Evolutionary conservation across 37 sponge, comb jelly and placozoan species (phyloP), one percentile per base, ranked within the genome.

Genomic region (Spongilla lacustris): DNA sequence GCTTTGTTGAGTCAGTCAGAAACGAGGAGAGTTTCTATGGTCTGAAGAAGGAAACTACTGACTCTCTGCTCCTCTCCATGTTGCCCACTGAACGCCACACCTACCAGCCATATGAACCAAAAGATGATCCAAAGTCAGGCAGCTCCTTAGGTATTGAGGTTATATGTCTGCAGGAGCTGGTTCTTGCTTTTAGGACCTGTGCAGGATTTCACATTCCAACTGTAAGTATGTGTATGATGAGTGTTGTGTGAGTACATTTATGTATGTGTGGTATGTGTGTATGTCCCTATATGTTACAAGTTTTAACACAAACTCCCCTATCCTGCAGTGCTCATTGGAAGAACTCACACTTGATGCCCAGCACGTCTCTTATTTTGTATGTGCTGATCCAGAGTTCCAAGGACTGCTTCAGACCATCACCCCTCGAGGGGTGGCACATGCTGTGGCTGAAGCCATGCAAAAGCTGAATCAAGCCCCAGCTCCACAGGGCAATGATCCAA

Each of bases 21-120:
- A 92, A 85, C 4, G 26, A 68, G 11, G 58, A 83, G 27, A 89
- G 89, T 74, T 78, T 96, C 25, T 93, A 91, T 90, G 94, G 94
- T 23, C 37, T 81, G 25, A 38, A 83, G 31, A n/a, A 67, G 30
- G 93, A 96, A 25, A 96, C 94, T 0, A 38, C 94, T 21, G 84
- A 89, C 68, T 96, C 97, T 48, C 90, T 96, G 36, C 32, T 96
- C 22, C 79, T 96, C 26, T 77, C 66, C 32, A 48, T 96, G 31
- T 77, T 96, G 24, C 97, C 97, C 1, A 76, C 85, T 17, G 74
- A 86, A 5, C 73, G 36, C 0, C 78, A 85, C 80, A 74, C 31
- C 25, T 91, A 80, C 69, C 27, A 76, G 33, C 11, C 29, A 8
- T 46, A 81, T 23, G 81, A 85, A 38, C 77, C 67, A 0, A 74